Evolutionary conservation across 2,113 vertebrate genomes (phyloP).

Genomic region (Rhipidura dahli): DNA sequence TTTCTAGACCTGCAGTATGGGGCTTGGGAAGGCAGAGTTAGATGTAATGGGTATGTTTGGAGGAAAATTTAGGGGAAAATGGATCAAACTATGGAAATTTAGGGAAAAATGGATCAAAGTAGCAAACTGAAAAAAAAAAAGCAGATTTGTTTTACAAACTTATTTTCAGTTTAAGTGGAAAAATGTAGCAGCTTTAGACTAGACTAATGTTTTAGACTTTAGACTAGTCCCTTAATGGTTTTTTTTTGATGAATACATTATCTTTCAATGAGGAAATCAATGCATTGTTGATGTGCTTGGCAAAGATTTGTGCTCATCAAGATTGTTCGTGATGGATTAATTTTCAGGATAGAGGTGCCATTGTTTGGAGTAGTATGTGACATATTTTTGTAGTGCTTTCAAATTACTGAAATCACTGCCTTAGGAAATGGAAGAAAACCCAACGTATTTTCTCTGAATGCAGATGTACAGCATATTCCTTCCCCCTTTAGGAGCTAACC

Average conservation of each 20-base stretch:
- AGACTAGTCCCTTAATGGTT: not conserved
- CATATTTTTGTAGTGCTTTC: constrained; percentile 24
- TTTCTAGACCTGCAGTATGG: not conserved
- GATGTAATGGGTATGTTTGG: not conserved
- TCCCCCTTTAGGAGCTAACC: not conserved
- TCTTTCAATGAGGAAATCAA: not conserved
- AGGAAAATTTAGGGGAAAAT: not conserved
- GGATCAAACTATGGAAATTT: not conserved
- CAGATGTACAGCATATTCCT: not conserved
- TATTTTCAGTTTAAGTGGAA: not conserved
- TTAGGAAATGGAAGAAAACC: not conserved
- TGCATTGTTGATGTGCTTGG: not conserved
- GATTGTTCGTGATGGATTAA: constrained; percentile 9
- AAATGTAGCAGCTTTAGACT: not conserved
- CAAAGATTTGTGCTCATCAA: not conserved
- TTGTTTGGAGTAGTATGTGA: not conserved
- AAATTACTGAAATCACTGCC: not conserved
- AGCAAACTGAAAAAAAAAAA: not conserved
- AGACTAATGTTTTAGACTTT: no score
- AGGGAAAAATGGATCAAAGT: not conserved
- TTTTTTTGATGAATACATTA: not conserved
- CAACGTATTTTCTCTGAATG: not conserved
- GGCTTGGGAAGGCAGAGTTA: not conserved
- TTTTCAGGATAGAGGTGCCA: not conserved
- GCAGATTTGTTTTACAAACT: not conserved